phyloP scores from a whole-genome alignment of 2,888 invertebrate species.

The Hypomecis punctinalis region DNA sequence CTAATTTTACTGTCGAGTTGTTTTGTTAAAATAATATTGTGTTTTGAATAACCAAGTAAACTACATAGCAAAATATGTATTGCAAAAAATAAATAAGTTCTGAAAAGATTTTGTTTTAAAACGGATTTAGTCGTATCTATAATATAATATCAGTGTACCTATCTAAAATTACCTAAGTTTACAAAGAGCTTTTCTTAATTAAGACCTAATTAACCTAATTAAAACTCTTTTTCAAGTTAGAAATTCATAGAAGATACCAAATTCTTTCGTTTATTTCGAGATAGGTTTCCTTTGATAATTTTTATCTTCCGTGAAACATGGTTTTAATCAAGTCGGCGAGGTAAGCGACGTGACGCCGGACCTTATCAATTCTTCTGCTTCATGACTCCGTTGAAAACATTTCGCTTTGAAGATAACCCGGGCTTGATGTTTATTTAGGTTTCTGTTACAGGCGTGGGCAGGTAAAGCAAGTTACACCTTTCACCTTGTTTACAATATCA shows the following conservation, averaged over 20 bases:
- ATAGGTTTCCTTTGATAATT: conserved; percentile 32
- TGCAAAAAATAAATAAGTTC: too few species aligned
- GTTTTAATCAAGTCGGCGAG: conserved; percentile 34
- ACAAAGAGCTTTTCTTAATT: too few species aligned
- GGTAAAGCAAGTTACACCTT: conserved; percentile 14
- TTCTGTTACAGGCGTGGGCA: conserved; percentile 24
- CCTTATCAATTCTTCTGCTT: conserved; percentile 45
- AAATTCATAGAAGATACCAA: conserved; percentile 13
- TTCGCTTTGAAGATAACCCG: conserved; percentile 38
- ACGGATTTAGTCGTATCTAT: too few species aligned
- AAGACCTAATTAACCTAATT: neutral
- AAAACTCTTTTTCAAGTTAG: neutral
- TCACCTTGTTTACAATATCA: conserved; percentile 16
- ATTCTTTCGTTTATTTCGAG: conserved; percentile 18
- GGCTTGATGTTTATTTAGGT: conserved; percentile 38
- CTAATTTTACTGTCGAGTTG: too few species aligned
- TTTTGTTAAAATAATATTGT: too few species aligned
- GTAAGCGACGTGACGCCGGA: conserved; percentile 28
- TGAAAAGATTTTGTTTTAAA: too few species aligned
- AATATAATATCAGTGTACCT: too few species aligned
- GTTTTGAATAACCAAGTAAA: too few species aligned
- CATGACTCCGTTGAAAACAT: conserved; percentile 38
- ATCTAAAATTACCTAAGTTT: too few species aligned
- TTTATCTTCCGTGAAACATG: conserved; percentile 37
- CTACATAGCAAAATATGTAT: too few species aligned